Conservation (phyloP, 2,113 vertebrate genomes). For the Catharus minimus region DNA sequence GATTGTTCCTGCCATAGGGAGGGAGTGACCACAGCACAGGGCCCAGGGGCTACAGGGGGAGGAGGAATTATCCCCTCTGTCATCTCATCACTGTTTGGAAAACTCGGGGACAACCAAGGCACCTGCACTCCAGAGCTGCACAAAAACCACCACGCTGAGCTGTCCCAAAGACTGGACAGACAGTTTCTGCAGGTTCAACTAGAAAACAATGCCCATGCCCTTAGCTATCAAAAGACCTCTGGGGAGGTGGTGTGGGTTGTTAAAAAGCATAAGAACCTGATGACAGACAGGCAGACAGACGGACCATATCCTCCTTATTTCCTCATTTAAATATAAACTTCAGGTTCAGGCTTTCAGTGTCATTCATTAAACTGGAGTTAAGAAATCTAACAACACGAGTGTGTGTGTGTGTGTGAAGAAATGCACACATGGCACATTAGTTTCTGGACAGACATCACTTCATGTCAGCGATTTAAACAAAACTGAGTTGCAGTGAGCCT, state of each 20-base stretch:
- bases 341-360: neutral
- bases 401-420: neutral
- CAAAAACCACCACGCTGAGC: neutral
- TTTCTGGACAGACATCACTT: neutral
- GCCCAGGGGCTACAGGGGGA: neutral
- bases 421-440: neutral
- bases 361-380: neutral
- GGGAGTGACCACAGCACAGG: rapidly evolving
- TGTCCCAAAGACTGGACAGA: neutral
- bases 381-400: neutral
- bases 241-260: neutral
- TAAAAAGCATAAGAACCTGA: neutral
- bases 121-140: neutral
- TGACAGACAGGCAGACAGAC: neutral
- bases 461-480: neutral
- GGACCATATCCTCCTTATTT: neutral
- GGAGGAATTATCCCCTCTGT: neutral
- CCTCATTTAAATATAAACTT: neutral
- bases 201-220: rapidly evolving
- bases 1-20: neutral
- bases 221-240: neutral
- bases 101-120: neutral
- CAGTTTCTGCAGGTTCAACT: neutral
- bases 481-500: neutral
- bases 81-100: neutral